Conservation (phyloP, 1,140 invertebrate species). For the Drosophila seguyi region DNA sequence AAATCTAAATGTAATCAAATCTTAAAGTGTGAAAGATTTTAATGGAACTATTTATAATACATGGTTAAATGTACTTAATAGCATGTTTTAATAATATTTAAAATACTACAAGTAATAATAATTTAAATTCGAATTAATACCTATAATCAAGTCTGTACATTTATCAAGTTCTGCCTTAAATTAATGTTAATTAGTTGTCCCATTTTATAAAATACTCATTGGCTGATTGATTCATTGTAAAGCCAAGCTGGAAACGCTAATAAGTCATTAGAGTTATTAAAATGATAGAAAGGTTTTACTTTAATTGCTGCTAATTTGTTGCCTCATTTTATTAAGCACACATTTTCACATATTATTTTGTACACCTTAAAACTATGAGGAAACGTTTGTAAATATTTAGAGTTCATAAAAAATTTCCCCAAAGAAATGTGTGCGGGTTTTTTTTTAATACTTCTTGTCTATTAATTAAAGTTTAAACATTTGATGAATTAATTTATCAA, state of each 20-base stretch:
- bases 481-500: too few species aligned
- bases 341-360: too few species aligned
- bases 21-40: not conserved
- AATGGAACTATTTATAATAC: not conserved
- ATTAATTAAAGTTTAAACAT: not conserved
- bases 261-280: not conserved
- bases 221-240: not conserved
- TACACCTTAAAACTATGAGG: too few species aligned
- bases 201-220: not conserved
- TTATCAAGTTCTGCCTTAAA: not conserved
- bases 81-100: not conserved
- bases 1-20: not conserved
- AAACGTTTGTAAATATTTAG: too few species aligned
- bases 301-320: not conserved
- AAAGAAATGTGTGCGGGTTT: too few species aligned
- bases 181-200: not conserved
- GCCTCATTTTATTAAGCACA: not conserved
- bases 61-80: not conserved
- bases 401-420: too few species aligned
- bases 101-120: not conserved
- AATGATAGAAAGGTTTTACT: slow-evolving; percentile 2
- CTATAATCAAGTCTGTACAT: not conserved
- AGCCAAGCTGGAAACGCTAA: not conserved
- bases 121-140: not conserved
- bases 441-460: too few species aligned